Percentiles rank a stretch among this genome's conserved stretches.
These are phyloP conservation scores for Lethocerus indicus DNA, from an alignment of 1,140 invertebrate species.

Conservation along the genomic window DNA sequence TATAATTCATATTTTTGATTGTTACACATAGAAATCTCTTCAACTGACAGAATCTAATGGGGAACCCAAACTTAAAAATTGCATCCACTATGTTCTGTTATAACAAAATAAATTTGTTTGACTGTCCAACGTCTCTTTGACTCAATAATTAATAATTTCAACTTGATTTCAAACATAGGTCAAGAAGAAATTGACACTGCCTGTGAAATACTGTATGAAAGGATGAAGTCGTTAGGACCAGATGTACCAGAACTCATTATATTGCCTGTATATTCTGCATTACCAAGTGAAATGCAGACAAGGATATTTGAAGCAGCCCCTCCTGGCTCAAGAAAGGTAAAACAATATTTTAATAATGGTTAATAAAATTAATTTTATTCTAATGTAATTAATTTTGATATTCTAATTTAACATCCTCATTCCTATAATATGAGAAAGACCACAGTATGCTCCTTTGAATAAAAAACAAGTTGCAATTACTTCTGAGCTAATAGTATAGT, in stretches of 20 bases:
- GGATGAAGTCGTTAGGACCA: constrained; percentile 94
- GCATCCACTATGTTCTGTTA: background rate
- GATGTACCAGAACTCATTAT: constrained; percentile 97
- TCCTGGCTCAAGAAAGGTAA: constrained; percentile 83
- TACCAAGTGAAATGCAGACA: constrained; percentile 99
- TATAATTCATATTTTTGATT: too few relatives aligned
- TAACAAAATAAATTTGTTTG: too few relatives aligned
- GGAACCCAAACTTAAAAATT: too few relatives aligned
- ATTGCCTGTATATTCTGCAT: constrained; percentile 91
- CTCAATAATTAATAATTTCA: too few relatives aligned
- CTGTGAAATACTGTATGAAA: constrained; percentile 94
- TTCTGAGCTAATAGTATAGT: too few relatives aligned
- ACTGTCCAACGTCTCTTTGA: too few relatives aligned
- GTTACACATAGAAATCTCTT: too few relatives aligned
- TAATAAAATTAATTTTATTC: background rate
- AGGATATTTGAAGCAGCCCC: constrained; percentile 98
- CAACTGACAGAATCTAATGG: too few relatives aligned
- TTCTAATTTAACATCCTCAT: background rate
- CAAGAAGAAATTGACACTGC: constrained; percentile 99
- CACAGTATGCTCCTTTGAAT: too few relatives aligned
- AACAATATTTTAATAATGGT: too few relatives aligned
- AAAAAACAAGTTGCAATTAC: too few relatives aligned
- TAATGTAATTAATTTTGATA: background rate
- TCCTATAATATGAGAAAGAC: background rate
- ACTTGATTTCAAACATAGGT: constrained; percentile 77